Evolutionary conservation across 2,888 invertebrate genomes (phyloP), one percentile per base, ranked within the genome.

Genomic region (Willowsia nigromaculata): DNA sequence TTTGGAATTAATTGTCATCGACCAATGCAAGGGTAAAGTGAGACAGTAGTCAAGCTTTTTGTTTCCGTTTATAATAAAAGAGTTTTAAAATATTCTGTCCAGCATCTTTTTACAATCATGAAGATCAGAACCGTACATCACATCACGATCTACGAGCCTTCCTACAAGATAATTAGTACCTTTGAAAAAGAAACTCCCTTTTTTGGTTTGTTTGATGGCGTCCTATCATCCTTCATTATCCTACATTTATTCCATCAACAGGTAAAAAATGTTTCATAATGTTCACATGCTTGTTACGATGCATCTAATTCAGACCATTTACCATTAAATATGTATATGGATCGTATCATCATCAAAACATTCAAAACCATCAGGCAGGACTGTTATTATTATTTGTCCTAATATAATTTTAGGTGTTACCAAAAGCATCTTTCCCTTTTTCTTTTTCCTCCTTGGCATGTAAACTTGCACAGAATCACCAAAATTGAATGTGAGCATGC

Each of bases 101-200:
- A 76, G 85, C 18, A n/a, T 6, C 30, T 37, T 71, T 43, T 76
- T 85, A 43, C 33, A 37, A 56, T 80, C n/a, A 18, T 65, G 43
- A 85, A 43, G 47, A 37, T 22, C 56, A 81, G 15, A 47, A 76
- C 43, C 25, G 25, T 59, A 40, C 37, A 80, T 80, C 81, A 78
- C 62, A 85, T 87, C 87, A 87, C 87, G 87, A 87, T 87, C 87
- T 80, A 89, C 86, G 80, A 86, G 82, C 68, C 90, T 89, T 90
- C 86, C 86, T 90, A 90, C 90, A 90, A 90, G 89, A 90, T 90
- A 90, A 90, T 90, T 90, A 90, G 89, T 90, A 89, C 90, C 90
- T 89, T 90, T 89, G 85, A 83, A 81, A n/a, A 87, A 83, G 76
- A 90, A 86, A 83, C 78, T 89, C 85, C 88, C 88, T 83, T 89